Evolutionary conservation across 2,797 vertebrate species (phyloP), one percentile per base, ranked within the genome.

Genomic region (Orientallactaga sibirica): DNA sequence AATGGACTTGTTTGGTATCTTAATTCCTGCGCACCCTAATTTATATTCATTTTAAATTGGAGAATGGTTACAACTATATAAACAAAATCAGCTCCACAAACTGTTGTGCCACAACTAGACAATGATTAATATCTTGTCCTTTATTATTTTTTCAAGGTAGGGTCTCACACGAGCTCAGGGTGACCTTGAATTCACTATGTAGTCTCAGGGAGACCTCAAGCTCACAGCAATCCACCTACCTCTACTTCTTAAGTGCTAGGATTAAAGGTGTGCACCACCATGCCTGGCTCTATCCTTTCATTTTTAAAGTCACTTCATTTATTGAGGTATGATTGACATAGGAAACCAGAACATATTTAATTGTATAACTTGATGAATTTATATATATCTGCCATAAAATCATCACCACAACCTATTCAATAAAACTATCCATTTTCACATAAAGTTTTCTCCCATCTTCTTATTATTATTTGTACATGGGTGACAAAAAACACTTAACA

Each of bases 11-110:
- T 29, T 73, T 75, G 78, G 15, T 14, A 52, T 73, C 15, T 24
- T 83, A 10, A 2, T 25, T 76, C 37, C 81, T 77, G 14, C 20
- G 43, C 1, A 58, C 15, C 1, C 7, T 74, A 67, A 70, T 91
- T 79, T 73, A 29, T 48, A 52, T 91, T 92, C 61, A 66, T 33
- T 92, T 61, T 88, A 88, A 78, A 64, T 43, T 77, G 41, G 71
- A 92, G n/a, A 74, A 61, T 33, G 58, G 58, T 88, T 67, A 18
- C 1, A 76, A 27, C n/a, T 74, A 10, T 58, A 43, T 67, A 78
- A 83, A 88, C 43, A 82, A 43, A 48, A 48, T 52, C 74, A 52
- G n/a, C 68, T 85, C 92, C 82, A 83, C 52, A 78, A 71, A 78
- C 25, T 52, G 29, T 41, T 11, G 12, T n/a, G 76, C 48, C 43